Evolutionary conservation across 35 echinoderm and acorn worm species (phyloP).

Genomic region (Ptychodera flava): DNA sequence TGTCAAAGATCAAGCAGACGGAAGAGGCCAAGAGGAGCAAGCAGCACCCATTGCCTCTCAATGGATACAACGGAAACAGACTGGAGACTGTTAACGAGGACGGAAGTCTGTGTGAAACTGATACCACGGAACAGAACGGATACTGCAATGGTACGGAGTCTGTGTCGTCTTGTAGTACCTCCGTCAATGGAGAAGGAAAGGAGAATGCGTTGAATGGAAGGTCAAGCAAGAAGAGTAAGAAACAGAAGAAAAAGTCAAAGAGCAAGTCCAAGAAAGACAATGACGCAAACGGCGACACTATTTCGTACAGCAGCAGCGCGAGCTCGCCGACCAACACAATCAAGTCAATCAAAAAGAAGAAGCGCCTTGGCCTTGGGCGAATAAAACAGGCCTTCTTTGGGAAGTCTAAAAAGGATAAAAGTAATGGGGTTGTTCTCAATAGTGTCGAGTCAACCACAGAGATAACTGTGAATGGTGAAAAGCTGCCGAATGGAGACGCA

Average conservation of each 20-base stretch:
- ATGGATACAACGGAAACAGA: neutral
- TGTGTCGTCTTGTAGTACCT: neutral
- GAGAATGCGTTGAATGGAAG: neutral
- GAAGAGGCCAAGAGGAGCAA: neutral
- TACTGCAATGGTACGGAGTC: neutral
- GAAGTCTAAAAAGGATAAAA: neutral
- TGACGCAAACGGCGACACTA: neutral
- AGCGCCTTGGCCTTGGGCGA: neutral
- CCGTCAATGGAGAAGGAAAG: neutral
- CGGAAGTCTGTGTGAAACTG: neutral
- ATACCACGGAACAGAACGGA: neutral
- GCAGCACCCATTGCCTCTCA: neutral
- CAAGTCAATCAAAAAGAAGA: neutral
- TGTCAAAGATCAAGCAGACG: conserved; percentile 8
- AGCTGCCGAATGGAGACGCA: neutral
- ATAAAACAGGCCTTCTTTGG: neutral
- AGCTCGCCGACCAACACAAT: neutral
- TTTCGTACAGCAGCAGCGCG: neutral
- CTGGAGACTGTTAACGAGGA: neutral
- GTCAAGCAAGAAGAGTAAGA: neutral
- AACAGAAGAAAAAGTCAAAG: neutral
- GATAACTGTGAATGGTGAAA: neutral
- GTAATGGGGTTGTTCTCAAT: neutral
- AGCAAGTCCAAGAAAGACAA: neutral
- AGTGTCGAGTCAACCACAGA: too few relatives aligned